Evolutionary conservation across 2,113 vertebrate genomes (phyloP).

Genomic region (Python bivittatus): DNA sequence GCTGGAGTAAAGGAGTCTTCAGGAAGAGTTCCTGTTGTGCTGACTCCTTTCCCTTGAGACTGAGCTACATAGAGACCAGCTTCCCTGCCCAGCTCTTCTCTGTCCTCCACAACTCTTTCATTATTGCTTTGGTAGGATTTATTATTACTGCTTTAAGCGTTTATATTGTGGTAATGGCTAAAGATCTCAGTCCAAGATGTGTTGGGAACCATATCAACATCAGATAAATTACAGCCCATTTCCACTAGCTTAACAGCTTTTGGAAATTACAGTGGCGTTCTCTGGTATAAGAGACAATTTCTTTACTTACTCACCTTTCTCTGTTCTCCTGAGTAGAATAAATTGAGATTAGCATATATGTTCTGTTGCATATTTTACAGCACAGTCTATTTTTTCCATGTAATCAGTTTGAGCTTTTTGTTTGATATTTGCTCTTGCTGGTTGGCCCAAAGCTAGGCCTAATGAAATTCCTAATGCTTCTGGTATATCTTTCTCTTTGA

Average conservation of each 20-base stretch:
- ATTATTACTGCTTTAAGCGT: slow-evolving; percentile 12
- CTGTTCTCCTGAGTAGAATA: neutral
- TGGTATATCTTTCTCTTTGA: neutral
- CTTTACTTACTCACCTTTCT: neutral
- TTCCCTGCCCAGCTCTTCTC: neutral
- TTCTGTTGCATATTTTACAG: neutral
- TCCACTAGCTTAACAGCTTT: neutral
- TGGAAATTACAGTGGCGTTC: neutral
- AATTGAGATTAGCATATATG: neutral
- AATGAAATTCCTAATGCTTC: neutral
- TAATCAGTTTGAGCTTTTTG: neutral
- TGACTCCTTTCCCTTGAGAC: neutral
- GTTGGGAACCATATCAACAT: neutral
- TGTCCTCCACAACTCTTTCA: neutral
- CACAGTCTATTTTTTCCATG: neutral
- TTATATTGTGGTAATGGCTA: slow-evolving; percentile 2
- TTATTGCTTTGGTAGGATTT: slow-evolving; percentile 13
- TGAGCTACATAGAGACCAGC: neutral
- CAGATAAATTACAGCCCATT: neutral
- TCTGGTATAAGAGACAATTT: neutral
- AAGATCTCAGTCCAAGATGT: neutral
- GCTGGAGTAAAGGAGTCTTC: neutral
- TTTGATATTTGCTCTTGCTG: neutral
- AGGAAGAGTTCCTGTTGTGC: neutral
- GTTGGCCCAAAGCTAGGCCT: neutral